Conservation (phyloP, 2,797 vertebrate species). For the Gallinago solitaria region DNA sequence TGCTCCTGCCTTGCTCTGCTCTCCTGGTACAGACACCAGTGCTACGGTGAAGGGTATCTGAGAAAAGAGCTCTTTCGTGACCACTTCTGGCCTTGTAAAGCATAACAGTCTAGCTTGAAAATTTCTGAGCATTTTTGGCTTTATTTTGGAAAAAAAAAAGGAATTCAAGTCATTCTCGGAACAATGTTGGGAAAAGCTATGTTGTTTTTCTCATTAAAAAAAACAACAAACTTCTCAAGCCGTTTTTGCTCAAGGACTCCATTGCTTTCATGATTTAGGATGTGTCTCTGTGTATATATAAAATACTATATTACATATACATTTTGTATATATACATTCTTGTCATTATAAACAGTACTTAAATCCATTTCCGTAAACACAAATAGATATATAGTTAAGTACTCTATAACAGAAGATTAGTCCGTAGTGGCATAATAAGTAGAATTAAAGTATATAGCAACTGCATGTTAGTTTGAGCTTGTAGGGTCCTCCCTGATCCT, state of each 20-base stretch:
- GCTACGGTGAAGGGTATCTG: background rate
- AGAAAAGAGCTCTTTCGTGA: background rate
- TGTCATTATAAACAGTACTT: slow-evolving; percentile 59
- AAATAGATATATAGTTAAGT: slow-evolving; percentile 48
- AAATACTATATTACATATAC: background rate
- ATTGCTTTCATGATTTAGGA: background rate
- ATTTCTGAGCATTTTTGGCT: background rate
- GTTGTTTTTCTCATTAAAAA: background rate
- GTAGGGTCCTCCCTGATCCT: background rate
- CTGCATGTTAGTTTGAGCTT: background rate
- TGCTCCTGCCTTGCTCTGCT: background rate
- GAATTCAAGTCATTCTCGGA: background rate
- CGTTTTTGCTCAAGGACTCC: background rate
- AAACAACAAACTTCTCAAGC: background rate
- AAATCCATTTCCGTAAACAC: slow-evolving; percentile 25
- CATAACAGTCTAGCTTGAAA: background rate
- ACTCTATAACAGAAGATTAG: slow-evolving; percentile 32
- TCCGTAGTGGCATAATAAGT: slow-evolving; percentile 29
- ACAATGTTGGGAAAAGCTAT: background rate
- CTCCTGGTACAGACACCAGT: background rate
- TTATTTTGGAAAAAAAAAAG: background rate
- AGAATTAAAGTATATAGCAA: slow-evolving; percentile 45
- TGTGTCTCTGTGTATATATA: slow-evolving; percentile 20
- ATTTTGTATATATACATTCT: slow-evolving; percentile 29
- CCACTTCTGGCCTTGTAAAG: background rate